Percentiles rank a stretch among this genome's conserved stretches.
Conservation (phyloP, 2,113 vertebrate genomes). For the Cnemophilus loriae region DNA sequence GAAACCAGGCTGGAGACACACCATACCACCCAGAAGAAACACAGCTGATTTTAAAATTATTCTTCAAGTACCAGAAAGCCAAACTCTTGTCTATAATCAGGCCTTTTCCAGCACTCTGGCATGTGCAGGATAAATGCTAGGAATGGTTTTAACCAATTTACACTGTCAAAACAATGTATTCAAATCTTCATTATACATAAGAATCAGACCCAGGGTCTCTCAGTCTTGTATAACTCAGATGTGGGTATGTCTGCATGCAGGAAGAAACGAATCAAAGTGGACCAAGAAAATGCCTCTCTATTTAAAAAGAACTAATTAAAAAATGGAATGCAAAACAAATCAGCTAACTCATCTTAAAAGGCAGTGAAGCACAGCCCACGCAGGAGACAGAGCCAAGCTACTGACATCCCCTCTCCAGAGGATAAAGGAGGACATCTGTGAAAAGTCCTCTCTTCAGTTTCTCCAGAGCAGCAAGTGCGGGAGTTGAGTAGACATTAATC, state of each 20-base stretch:
- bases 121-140: neutral
- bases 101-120: neutral
- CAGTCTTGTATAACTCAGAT: neutral
- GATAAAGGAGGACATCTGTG: neutral
- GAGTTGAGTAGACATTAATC: conserved; percentile 39
- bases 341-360: conserved; percentile 15
- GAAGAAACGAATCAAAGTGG: conserved; percentile 18
- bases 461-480: neutral
- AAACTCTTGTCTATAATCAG: neutral
- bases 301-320: conserved; percentile 47
- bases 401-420: neutral
- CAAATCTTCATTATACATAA: neutral
- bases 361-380: neutral
- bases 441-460: neutral
- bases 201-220: neutral
- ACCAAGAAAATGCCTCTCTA: neutral
- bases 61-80: neutral
- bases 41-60: neutral
- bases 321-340: conserved; percentile 59
- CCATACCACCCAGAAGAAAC: neutral
- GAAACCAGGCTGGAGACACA: neutral
- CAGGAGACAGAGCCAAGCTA: neutral
- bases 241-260: neutral
- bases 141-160: neutral
- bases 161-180: neutral